Conservation (phyloP, 2,888 invertebrate genomes). For the Tetragonisca angustula region DNA sequence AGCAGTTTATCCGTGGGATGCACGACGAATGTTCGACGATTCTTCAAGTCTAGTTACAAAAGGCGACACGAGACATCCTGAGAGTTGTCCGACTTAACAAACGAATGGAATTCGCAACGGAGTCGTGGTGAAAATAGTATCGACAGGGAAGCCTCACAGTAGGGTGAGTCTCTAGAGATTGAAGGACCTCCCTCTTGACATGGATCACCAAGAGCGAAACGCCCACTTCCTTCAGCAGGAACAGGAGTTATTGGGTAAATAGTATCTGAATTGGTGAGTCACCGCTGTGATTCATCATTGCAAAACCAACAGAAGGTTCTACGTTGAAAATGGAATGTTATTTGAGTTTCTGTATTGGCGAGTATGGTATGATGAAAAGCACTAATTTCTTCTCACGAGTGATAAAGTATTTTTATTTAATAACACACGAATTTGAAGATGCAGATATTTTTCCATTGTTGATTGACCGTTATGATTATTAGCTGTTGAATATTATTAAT, state of each 20-base stretch:
- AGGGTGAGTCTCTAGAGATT: slow-evolving; percentile 27
- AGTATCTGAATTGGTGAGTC: slow-evolving; percentile 29
- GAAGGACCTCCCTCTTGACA: slow-evolving; percentile 3
- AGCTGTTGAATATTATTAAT: too few species aligned
- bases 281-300: slow-evolving; percentile 12
- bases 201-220: slow-evolving; percentile 35
- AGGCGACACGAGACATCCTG: slow-evolving; percentile 27
- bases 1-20: not conserved
- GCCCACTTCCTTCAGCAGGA: slow-evolving; percentile 25
- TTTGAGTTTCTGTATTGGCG: not conserved
- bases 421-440: not conserved
- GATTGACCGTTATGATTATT: too few species aligned
- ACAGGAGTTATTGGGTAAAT: slow-evolving; percentile 28
- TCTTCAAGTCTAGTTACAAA: slow-evolving; percentile 21
- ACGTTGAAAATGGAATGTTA: not conserved
- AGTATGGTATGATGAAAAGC: too few species aligned
- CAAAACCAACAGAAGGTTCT: not conserved
- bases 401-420: not conserved
- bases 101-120: slow-evolving; percentile 35
- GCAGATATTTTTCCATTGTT: too few species aligned
- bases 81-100: slow-evolving; percentile 38
- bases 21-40: slow-evolving; percentile 30
- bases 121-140: slow-evolving; percentile 17
- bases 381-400: not conserved
- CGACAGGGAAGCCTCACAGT: slow-evolving; percentile 1